Conservation (phyloP, 64 coral and sea anemone genomes). For the Montipora foliosa region DNA sequence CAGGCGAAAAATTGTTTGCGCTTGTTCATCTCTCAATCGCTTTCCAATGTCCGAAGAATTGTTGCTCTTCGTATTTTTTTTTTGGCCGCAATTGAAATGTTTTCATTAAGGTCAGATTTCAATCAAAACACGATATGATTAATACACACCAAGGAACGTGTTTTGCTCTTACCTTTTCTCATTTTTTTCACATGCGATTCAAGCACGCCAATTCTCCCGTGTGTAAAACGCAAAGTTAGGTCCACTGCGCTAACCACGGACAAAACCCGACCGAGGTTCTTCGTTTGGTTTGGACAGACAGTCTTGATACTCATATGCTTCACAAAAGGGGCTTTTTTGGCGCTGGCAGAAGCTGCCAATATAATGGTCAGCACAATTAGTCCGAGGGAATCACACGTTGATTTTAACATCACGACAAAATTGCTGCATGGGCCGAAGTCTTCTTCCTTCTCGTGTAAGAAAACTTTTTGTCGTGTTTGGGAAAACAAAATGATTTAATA, state of each 20-base stretch:
- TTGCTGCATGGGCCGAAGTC: too few relatives aligned
- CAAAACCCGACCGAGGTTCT: conserved; percentile 6
- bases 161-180: not conserved
- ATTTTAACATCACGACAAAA: conserved; percentile 1
- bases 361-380: not conserved
- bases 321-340: not conserved
- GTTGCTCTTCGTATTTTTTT: too few relatives aligned
- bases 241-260: conserved; percentile 23
- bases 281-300: not conserved
- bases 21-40: too few relatives aligned
- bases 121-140: too few relatives aligned
- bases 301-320: not conserved
- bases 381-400: not conserved
- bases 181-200: not conserved
- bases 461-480: too few relatives aligned
- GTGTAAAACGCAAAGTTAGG: conserved; percentile 31
- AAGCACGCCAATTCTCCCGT: not conserved
- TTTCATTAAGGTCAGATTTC: too few relatives aligned
- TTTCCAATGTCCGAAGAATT: too few relatives aligned
- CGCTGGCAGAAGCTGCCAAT: not conserved
- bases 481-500: not conserved
- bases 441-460: too few relatives aligned
- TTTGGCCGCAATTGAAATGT: too few relatives aligned
- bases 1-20: too few relatives aligned
- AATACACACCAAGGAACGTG: too few relatives aligned